Percentiles rank a stretch among this genome's conserved stretches.
Conservation (phyloP, 2,888 invertebrate genomes). For the Diarsia rubi region DNA sequence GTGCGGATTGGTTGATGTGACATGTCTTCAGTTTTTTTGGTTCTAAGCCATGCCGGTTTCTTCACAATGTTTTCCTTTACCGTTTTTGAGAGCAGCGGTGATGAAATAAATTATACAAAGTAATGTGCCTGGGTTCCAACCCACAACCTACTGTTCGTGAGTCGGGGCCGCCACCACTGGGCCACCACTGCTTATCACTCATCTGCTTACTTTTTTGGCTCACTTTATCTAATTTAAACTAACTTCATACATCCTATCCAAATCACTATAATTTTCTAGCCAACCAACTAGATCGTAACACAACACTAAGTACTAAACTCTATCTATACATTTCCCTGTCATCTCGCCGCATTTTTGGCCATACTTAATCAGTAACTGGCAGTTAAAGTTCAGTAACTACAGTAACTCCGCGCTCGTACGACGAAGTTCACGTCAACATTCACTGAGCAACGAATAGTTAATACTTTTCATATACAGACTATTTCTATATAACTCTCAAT, state of each 20-base stretch:
- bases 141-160: no score
- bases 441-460: conserved; percentile 52
- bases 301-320: background rate
- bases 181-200: no score
- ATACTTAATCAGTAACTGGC: conserved; percentile 20
- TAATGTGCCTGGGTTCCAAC: no score
- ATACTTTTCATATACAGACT: conserved; percentile 40
- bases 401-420: conserved; percentile 6
- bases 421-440: conserved; percentile 49
- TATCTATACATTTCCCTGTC: background rate
- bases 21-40: no score
- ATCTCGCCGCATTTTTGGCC: conserved; percentile 23
- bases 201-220: no score
- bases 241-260: background rate
- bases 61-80: no score
- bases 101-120: no score
- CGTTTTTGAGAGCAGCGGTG: no score
- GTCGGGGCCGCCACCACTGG: no score
- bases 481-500: conserved; percentile 25
- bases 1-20: no score
- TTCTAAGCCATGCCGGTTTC: no score
- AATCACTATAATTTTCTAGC: background rate
- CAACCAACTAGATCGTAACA: background rate
- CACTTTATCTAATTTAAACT: background rate
- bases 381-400: conserved; percentile 41